phyloP scores from a whole-genome alignment of 2,113 vertebrate genomes.

The Australoheros scitulus region DNA sequence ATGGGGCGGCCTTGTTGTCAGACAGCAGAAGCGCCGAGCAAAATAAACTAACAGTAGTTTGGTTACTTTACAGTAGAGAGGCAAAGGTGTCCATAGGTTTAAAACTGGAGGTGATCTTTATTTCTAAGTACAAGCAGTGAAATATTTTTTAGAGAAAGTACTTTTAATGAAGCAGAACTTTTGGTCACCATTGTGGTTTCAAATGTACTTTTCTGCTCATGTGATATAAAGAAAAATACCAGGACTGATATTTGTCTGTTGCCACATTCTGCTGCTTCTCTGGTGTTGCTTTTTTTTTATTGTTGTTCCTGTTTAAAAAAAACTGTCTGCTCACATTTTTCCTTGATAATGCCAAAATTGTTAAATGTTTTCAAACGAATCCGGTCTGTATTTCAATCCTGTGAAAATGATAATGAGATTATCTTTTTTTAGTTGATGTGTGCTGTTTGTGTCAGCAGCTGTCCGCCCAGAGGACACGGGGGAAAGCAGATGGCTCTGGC shows the following conservation, averaged over 20 bases:
- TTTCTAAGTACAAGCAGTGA: not conserved
- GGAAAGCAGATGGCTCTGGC: constrained; percentile 73
- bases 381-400: not conserved
- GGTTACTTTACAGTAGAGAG: not conserved
- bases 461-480: constrained; percentile 76
- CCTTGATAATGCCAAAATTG: not conserved
- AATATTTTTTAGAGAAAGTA: not conserved
- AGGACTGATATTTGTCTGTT: not conserved
- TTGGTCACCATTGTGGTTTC: not conserved
- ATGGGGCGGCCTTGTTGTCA: not conserved
- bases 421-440: not conserved
- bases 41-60: not conserved
- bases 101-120: not conserved
- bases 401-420: not conserved
- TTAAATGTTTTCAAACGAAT: not conserved
- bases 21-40: not conserved
- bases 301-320: not conserved
- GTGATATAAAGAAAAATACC: not conserved
- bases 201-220: not conserved
- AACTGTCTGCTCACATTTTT: constrained; percentile 22
- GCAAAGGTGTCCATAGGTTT: not conserved
- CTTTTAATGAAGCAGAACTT: not conserved
- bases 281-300: constrained; percentile 27
- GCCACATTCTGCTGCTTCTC: constrained; percentile 44
- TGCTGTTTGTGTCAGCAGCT: constrained; percentile 52